Conservation (phyloP, 2,113 vertebrate genomes). For the Synchiropus splendidus region DNA sequence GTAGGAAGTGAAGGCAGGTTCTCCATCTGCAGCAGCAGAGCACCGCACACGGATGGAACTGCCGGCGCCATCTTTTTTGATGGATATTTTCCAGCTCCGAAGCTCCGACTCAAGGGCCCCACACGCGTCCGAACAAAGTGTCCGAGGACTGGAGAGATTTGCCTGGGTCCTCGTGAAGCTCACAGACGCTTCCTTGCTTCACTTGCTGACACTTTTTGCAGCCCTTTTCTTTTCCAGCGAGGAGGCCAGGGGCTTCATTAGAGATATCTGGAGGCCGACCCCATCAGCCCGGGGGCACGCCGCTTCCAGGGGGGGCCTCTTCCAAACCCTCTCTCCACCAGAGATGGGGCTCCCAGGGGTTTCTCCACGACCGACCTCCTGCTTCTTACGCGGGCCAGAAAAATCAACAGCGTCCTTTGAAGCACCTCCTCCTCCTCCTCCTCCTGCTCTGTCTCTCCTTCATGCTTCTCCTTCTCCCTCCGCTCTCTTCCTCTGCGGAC, state of each 20-base stretch:
- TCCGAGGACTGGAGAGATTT: too few species aligned
- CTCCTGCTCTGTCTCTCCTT: constrained; percentile 46
- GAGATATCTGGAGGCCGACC: constrained; percentile 62
- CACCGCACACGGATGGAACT: too few species aligned
- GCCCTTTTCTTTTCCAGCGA: constrained; percentile 32
- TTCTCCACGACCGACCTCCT: constrained; percentile 60
- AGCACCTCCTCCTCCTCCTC: constrained; percentile 48
- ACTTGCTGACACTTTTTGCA: constrained; percentile 24
- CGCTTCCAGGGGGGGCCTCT: constrained; percentile 18
- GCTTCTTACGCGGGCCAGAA: constrained; percentile 53
- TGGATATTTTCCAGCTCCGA: too few species aligned
- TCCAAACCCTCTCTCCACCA: constrained; percentile 27
- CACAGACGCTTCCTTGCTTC: neutral
- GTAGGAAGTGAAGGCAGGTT: constrained; percentile 18
- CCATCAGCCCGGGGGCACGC: constrained; percentile 53
- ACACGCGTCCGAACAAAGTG: too few species aligned
- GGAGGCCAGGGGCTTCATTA: constrained; percentile 71
- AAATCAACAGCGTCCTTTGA: constrained; percentile 63
- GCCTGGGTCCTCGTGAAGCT: too few species aligned
- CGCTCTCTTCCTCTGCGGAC: constrained; percentile 60
- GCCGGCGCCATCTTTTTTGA: too few species aligned
- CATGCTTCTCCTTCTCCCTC: constrained; percentile 27
- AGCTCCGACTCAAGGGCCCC: too few species aligned
- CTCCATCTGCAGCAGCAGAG: too few species aligned
- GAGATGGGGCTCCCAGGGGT: constrained; percentile 55